Conservation (phyloP, 2,797 vertebrate species). For the Salmo trutta region DNA sequence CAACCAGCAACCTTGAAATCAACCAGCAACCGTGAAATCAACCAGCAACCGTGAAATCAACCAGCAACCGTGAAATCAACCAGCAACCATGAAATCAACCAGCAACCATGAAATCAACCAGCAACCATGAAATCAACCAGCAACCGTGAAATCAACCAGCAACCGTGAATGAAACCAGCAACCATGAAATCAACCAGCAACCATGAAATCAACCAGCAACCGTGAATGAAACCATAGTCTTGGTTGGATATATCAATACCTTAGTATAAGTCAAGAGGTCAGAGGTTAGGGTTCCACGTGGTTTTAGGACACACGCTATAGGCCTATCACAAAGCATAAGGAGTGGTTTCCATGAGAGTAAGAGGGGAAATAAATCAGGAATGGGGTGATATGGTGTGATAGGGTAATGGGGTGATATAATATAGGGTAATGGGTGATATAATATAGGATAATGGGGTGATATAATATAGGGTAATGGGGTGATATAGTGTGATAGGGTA, state of each 20-base stretch:
- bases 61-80: too few species aligned
- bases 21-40: too few species aligned
- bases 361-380: too few species aligned
- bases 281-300: neutral
- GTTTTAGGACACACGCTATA: neutral
- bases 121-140: too few species aligned
- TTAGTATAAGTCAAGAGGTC: neutral
- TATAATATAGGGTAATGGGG: too few species aligned
- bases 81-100: too few species aligned
- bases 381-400: too few species aligned
- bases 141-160: neutral
- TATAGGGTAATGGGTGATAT: neutral
- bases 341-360: too few species aligned
- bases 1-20: neutral
- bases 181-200: too few species aligned
- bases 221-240: neutral
- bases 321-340: neutral
- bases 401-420: too few species aligned
- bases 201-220: neutral
- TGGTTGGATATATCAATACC: conserved; percentile 51
- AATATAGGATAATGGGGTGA: too few species aligned
- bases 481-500: too few species aligned
- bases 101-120: neutral
- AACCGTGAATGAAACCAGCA: neutral
- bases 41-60: neutral